Evolutionary conservation across 2,797 vertebrate genomes (phyloP).

Genomic region (Pangasius djambal): DNA sequence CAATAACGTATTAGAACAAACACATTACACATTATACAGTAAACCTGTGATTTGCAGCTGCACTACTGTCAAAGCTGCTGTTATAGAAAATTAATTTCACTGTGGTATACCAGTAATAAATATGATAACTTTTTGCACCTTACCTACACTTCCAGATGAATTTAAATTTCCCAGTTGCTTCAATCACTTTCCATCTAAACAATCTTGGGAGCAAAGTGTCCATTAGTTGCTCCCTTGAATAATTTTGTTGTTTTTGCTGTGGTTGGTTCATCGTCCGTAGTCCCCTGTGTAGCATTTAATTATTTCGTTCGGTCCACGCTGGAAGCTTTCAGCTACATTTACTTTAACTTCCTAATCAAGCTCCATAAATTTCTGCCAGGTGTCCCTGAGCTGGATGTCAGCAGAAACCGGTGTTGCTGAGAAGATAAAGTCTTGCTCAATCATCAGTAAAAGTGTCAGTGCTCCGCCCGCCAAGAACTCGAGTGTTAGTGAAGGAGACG

Average conservation of each 20-base stretch:
- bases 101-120: neutral
- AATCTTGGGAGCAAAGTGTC: neutral
- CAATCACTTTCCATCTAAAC: neutral
- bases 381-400: slow-evolving; percentile 10
- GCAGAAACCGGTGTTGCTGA: neutral
- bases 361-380: neutral
- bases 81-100: neutral
- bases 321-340: slow-evolving; percentile 14
- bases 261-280: neutral
- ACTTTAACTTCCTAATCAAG: slow-evolving; percentile 20
- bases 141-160: neutral
- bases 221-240: neutral
- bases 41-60: neutral
- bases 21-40: neutral
- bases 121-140: neutral
- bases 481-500: slow-evolving; percentile 34
- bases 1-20: neutral
- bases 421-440: slow-evolving; percentile 28
- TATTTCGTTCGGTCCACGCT: neutral
- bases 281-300: neutral
- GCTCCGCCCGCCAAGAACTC: neutral
- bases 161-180: slow-evolving; percentile 2
- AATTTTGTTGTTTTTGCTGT: slow-evolving; percentile 11
- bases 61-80: neutral
- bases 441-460: slow-evolving; percentile 42